Base-by-base conservation (phyloP, 2,888 invertebrate genomes). In the Rhodophaea formosa region DNA sequence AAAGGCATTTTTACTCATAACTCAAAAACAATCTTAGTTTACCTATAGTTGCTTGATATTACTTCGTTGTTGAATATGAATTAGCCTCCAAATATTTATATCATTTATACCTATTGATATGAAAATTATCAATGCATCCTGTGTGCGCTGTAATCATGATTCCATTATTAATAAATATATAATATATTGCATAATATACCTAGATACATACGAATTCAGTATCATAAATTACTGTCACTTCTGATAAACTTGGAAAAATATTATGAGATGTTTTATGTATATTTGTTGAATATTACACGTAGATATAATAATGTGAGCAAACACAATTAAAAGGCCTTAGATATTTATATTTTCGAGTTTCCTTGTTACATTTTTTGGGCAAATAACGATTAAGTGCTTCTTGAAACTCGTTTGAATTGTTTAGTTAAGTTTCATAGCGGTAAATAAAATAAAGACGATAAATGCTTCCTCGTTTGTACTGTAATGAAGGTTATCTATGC, bases 401-500 rank as follows among this genome's bases (percentile, higher is more conserved):
- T 49, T 49, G 32, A 32, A 29, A 30, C 14, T 47, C 2, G 12
- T 39, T 47, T 35, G 32, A 17, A 51, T 51, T 51, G 35, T 35
- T 39, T 51, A 35, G 17, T 35, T 39, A 35, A 35, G 17, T 15
- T 51, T 39, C 35, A 10, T 51, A 35, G 30, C 14, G 10, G 49
- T 51, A 51, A 51, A 51, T 12, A 51, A 23, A 1, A 12, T 51
- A 35, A 51, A 35, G 10, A 17, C 16, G 35, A 32, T 46, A 46
- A 46, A 46, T n/a, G n/a, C 23, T 46, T 8, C 32, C 30, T 32
- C 30, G 30, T 49, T 49, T 49, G 29, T 47, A n/a, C 29, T 46
- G n/a, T 47, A 29, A 47, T 30, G 47, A 47, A 47, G 29, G 47
- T 47, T 47, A 29, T 49, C 49, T 49, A 30, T 32, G 15, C 14